These are phyloP conservation scores for Echinarachnius parma DNA, from an alignment of 53 echinoderm and acorn worm genomes.

Conservation along the genomic window DNA sequence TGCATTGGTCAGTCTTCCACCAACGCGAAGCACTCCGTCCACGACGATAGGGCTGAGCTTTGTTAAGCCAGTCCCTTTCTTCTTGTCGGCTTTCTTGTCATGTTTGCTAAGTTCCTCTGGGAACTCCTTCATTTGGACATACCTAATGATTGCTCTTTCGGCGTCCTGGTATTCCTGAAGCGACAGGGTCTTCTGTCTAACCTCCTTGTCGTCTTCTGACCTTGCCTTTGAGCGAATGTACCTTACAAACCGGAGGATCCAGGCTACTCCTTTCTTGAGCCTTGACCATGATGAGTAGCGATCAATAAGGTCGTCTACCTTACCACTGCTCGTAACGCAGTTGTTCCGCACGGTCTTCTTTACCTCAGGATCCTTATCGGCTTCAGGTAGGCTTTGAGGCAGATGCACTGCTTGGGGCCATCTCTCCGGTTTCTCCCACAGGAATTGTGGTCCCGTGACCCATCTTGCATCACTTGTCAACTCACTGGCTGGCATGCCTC, in stretches of 20 bases:
- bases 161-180: constrained; percentile 24
- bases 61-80: background rate
- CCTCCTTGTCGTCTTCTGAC: background rate
- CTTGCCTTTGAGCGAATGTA: constrained; percentile 7
- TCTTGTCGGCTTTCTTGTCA: constrained; percentile 1
- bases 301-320: no score
- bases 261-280: constrained; percentile 40
- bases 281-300: no score
- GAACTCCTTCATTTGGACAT: constrained; percentile 47
- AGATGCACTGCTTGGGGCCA: constrained; percentile 42
- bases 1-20: constrained; percentile 28
- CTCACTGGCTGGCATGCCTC: constrained; percentile 37
- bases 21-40: constrained; percentile 33
- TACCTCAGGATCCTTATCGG: constrained; percentile 43
- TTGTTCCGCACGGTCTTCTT: constrained; percentile 39
- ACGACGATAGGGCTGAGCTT: constrained; percentile 41
- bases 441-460: constrained; percentile 57
- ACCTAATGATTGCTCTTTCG: constrained; percentile 40
- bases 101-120: background rate
- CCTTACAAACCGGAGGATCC: constrained; percentile 42
- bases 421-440: constrained; percentile 38
- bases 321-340: no score
- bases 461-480: constrained; percentile 36
- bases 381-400: constrained; percentile 25
- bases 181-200: no score